Evolutionary conservation across 1,140 invertebrate genomes (phyloP).

Genomic region (Drosophila gunungcola): DNA sequence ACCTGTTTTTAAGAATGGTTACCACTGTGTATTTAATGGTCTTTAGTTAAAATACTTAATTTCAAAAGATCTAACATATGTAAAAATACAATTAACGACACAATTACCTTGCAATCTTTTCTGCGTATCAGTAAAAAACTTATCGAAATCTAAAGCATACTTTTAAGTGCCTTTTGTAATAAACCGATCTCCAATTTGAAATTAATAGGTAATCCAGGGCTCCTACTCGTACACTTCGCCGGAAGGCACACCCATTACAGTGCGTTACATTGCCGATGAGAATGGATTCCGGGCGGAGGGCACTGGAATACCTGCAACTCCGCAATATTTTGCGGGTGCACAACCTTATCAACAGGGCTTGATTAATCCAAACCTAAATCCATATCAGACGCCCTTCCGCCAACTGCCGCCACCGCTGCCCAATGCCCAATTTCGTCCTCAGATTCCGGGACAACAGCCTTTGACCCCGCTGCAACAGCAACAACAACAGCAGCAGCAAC

Average conservation of each 20-base stretch:
- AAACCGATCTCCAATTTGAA: too few species aligned
- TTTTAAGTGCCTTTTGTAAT: not conserved
- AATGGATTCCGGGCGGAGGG: conserved; percentile 86
- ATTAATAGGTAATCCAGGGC: conserved; percentile 79
- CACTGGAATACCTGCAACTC: conserved; percentile 87
- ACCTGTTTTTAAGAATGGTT: too few species aligned
- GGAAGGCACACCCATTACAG: conserved; percentile 85
- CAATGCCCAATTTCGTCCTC: conserved; percentile 38
- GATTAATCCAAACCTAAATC: conserved; percentile 77
- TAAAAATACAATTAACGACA: not conserved
- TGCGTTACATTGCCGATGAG: conserved; percentile 87
- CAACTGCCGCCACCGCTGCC: conserved; percentile 55
- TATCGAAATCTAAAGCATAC: not conserved
- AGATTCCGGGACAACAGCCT: conserved; percentile 58
- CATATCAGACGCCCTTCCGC: conserved; percentile 75
- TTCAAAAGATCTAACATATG: too few species aligned
- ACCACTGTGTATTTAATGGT: too few species aligned
- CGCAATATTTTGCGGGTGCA: conserved; percentile 86
- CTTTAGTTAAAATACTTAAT: too few species aligned
- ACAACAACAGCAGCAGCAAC: conserved; percentile 54
- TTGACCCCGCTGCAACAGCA: conserved; percentile 44
- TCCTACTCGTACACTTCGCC: conserved; percentile 87
- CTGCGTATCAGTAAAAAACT: too few species aligned
- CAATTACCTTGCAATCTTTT: not conserved
- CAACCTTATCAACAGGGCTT: conserved; percentile 83